A percentile compares a stretch with the other conserved stretches of the same genome.
Conservation (phyloP, 2,888 invertebrate genomes). For the Amphiduros pacificus region DNA sequence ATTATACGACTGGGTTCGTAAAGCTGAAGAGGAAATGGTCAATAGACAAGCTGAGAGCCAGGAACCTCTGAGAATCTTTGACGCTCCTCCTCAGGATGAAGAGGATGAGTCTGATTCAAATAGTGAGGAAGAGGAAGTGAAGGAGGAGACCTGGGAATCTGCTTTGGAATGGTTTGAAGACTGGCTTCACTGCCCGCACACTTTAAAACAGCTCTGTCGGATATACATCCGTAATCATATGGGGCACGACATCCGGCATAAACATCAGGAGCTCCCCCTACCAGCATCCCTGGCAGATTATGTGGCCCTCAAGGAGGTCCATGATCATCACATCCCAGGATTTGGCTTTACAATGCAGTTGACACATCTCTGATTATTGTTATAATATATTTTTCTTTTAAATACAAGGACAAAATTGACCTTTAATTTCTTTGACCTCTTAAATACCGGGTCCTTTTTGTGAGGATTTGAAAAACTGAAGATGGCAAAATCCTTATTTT, state of each 20-base stretch:
- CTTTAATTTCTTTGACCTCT: no score
- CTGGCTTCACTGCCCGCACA: constrained; percentile 46
- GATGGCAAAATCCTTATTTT: no score
- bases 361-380: no score
- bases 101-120: constrained; percentile 5
- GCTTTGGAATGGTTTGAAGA: constrained; percentile 30
- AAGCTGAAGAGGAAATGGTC: not conserved
- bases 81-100: not conserved
- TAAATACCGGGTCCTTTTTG: no score
- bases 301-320: constrained; percentile 46
- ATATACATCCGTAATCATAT: constrained; percentile 47
- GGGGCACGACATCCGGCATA: constrained; percentile 37
- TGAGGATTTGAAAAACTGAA: no score
- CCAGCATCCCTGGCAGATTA: constrained; percentile 46
- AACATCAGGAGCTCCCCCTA: constrained; percentile 38
- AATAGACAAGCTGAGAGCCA: not conserved
- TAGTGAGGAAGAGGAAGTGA: constrained; percentile 27
- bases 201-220: constrained; percentile 47
- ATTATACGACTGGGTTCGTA: constrained; percentile 17
- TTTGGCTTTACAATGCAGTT: no score
- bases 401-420: no score
- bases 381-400: no score
- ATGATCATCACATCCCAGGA: constrained; percentile 31
- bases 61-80: not conserved
- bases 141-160: constrained; percentile 28